Evolutionary conservation across 2,888 invertebrate genomes (phyloP).

Genomic region (Tillus elongatus): DNA sequence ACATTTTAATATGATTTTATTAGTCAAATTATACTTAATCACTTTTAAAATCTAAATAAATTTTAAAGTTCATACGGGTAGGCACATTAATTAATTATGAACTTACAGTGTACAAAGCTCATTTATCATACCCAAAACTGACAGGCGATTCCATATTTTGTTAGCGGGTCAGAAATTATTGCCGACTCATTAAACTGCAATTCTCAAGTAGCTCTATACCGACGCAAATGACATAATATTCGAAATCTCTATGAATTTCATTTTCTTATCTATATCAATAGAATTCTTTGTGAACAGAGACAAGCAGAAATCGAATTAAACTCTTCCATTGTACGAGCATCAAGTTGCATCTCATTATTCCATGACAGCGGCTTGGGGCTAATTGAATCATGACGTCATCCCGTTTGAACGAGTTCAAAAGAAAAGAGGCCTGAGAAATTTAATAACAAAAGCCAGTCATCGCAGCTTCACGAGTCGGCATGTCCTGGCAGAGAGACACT

Average conservation of each 20-base stretch:
- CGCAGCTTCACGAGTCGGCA: slow-evolving; percentile 12
- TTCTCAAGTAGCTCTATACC: background rate
- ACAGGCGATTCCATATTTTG: too few species aligned
- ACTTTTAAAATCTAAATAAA: too few species aligned
- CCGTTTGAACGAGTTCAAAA: slow-evolving; percentile 18
- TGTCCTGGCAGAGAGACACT: background rate
- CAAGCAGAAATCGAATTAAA: slow-evolving; percentile 31
- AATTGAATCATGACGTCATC: slow-evolving; percentile 35
- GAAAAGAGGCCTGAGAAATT: slow-evolving; percentile 24
- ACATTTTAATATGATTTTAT: too few species aligned
- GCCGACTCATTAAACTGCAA: too few species aligned
- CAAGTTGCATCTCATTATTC: slow-evolving; percentile 36
- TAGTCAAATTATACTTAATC: too few species aligned
- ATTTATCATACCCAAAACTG: too few species aligned
- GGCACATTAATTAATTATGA: too few species aligned
- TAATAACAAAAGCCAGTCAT: slow-evolving; percentile 25
- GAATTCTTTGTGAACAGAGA: slow-evolving; percentile 17
- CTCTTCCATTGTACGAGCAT: slow-evolving; percentile 30
- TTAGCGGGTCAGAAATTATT: too few species aligned
- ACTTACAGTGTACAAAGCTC: too few species aligned
- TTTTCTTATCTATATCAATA: slow-evolving; percentile 22
- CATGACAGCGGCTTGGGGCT: slow-evolving; percentile 26
- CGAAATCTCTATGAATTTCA: slow-evolving; percentile 1
- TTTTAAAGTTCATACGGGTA: too few species aligned
- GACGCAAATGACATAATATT: background rate